Percentiles rank a stretch among this genome's conserved stretches.
Conservation (phyloP, 1,140 invertebrate genomes). For the Listronotus oregonensis region DNA sequence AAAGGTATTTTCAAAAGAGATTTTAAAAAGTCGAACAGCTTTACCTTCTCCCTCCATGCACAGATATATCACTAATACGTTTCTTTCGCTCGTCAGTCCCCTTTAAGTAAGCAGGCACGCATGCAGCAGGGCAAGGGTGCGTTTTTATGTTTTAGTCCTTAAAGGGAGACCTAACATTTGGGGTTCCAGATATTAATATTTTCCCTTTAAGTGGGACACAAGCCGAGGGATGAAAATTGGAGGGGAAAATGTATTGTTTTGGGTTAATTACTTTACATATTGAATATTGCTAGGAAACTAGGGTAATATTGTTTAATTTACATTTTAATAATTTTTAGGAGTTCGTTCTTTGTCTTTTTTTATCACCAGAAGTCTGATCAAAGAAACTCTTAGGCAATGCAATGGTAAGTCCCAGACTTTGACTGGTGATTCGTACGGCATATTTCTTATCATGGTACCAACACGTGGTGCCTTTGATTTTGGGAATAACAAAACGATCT, state of each 20-base stretch:
- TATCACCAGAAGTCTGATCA: no score
- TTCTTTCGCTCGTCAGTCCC: slow-evolving; percentile 21
- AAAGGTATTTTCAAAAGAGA: no score
- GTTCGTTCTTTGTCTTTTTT: no score
- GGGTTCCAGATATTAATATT: slow-evolving; percentile 32
- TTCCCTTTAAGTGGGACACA: slow-evolving; percentile 37
- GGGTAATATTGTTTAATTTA: no score
- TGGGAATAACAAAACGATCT: no score
- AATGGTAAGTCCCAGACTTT: no score
- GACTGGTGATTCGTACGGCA: no score
- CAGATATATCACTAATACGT: slow-evolving; percentile 24
- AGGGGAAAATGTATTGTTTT: slow-evolving; percentile 32
- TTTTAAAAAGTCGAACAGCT: slow-evolving; percentile 4
- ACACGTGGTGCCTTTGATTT: no score
- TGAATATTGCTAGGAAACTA: slow-evolving; percentile 6
- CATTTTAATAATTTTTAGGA: no score
- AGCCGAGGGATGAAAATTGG: slow-evolving; percentile 14
- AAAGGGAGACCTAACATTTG: slow-evolving; percentile 35
- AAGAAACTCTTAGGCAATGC: no score
- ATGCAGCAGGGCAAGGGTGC: slow-evolving; percentile 38
- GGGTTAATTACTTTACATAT: slow-evolving; percentile 32
- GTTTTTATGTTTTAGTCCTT: slow-evolving; percentile 35
- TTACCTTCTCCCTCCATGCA: slow-evolving; percentile 4
- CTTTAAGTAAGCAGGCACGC: slow-evolving; percentile 35
- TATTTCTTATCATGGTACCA: no score